Evolutionary conservation across 2,797 vertebrate species (phyloP).

Genomic region (Acropternis orthonyx): DNA sequence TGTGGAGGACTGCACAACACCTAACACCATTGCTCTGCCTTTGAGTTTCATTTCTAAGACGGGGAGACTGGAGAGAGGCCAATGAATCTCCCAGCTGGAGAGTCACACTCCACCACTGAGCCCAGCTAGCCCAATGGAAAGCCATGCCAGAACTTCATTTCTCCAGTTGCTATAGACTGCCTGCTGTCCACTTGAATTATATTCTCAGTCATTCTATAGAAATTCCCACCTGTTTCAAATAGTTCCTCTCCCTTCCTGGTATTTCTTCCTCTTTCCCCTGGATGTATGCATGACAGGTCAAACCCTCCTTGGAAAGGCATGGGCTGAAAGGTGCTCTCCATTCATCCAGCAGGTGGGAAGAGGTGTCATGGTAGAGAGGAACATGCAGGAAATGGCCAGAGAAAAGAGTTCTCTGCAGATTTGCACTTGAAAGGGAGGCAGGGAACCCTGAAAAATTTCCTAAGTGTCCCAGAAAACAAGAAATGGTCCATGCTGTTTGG

Average conservation of each 20-base stretch:
- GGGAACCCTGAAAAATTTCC: background rate
- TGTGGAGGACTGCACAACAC: background rate
- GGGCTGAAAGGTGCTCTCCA: background rate
- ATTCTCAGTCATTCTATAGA: background rate
- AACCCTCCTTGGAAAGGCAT: background rate
- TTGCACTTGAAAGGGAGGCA: background rate
- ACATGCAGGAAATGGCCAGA: background rate
- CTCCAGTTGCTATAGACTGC: background rate
- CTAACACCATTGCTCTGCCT: background rate
- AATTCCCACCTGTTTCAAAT: background rate
- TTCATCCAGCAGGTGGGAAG: background rate
- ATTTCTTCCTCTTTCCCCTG: background rate
- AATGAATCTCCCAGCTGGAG: fast-evolving
- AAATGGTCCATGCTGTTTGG: background rate
- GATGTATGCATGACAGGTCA: background rate
- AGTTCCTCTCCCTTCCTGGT: background rate
- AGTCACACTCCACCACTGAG: background rate
- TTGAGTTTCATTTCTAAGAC: background rate
- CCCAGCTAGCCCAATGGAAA: background rate
- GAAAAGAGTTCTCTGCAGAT: background rate
- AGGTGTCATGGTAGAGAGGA: background rate
- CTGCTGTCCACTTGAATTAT: background rate
- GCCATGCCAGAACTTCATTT: background rate
- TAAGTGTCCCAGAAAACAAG: background rate
- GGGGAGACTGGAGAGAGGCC: background rate